Conservation (phyloP, 1,140 invertebrate species). For the Ostrea edulis region DNA sequence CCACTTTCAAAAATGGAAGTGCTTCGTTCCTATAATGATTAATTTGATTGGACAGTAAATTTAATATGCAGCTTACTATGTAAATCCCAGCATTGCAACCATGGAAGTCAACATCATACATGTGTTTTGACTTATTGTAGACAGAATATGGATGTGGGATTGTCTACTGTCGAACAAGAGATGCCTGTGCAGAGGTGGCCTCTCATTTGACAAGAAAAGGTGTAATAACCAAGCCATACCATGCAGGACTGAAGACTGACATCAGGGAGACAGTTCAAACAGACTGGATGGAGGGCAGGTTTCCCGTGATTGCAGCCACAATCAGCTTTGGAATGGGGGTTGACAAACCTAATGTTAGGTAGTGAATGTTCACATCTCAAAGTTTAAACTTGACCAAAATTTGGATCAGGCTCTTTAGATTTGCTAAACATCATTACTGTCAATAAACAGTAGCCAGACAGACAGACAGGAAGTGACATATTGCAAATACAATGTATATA, state of each 20-base stretch:
- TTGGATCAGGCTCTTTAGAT: background rate
- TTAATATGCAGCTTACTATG: no score
- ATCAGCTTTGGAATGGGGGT: constrained; percentile 89
- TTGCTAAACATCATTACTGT: no score
- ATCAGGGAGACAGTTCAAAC: constrained; percentile 83
- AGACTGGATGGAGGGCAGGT: constrained; percentile 85
- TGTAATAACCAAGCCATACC: constrained; percentile 83
- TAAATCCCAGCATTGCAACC: no score
- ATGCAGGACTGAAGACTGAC: constrained; percentile 82
- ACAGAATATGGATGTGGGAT: constrained; percentile 84
- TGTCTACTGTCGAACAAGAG: constrained; percentile 86
- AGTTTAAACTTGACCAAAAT: background rate
- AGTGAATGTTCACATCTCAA: background rate
- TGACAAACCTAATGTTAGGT: constrained; percentile 86
- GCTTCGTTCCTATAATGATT: no score
- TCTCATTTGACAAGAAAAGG: constrained; percentile 81
- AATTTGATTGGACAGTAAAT: no score
- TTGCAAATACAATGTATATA: no score
- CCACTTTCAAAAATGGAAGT: no score
- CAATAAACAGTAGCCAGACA: no score
- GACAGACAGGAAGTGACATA: no score
- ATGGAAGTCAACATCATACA: background rate
- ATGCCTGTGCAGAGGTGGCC: constrained; percentile 85
- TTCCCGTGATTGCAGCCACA: constrained; percentile 83
- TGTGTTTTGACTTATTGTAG: constrained; percentile 48